Percentiles rank a stretch among this genome's conserved stretches.
phyloP scores from a whole-genome alignment of 2,113 vertebrate species.

The Origma solitaria region DNA sequence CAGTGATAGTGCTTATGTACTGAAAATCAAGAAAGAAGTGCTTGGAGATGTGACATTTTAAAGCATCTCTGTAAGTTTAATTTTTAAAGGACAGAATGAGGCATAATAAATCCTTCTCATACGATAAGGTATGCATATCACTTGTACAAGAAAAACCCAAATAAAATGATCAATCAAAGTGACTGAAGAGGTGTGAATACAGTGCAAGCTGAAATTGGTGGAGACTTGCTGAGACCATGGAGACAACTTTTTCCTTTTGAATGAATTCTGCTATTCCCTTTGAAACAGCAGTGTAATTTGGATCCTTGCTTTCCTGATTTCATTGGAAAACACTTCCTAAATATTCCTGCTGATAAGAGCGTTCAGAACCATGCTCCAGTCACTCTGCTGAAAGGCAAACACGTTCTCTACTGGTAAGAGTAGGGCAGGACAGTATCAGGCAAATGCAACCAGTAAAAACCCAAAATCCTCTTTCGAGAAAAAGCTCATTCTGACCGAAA shows the following conservation, averaged over 20 bases:
- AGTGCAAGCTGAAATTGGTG: not conserved
- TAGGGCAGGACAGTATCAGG: not conserved
- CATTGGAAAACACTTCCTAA: not conserved
- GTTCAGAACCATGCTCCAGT: not conserved
- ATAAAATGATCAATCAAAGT: not conserved
- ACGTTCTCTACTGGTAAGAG: not conserved
- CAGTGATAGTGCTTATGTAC: not conserved
- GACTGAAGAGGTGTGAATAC: not conserved
- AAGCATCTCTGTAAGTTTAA: slow-evolving; percentile 1
- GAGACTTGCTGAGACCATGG: not conserved
- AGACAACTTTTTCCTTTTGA: not conserved
- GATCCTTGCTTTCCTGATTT: not conserved
- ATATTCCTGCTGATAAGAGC: not conserved
- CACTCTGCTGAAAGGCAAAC: not conserved
- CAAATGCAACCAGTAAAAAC: not conserved
- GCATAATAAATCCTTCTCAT: not conserved
- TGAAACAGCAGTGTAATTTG: not conserved
- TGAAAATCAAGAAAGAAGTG: not conserved
- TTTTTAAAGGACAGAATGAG: slow-evolving; percentile 7
- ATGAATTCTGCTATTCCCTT: not conserved
- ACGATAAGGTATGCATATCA: not conserved
- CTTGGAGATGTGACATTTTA: not conserved
- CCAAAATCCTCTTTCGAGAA: not conserved
- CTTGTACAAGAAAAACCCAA: slow-evolving; percentile 11
- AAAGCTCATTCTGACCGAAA: not conserved